Base-by-base conservation (phyloP, 2,113 vertebrate genomes). In the Oreocharis arfaki region DNA sequence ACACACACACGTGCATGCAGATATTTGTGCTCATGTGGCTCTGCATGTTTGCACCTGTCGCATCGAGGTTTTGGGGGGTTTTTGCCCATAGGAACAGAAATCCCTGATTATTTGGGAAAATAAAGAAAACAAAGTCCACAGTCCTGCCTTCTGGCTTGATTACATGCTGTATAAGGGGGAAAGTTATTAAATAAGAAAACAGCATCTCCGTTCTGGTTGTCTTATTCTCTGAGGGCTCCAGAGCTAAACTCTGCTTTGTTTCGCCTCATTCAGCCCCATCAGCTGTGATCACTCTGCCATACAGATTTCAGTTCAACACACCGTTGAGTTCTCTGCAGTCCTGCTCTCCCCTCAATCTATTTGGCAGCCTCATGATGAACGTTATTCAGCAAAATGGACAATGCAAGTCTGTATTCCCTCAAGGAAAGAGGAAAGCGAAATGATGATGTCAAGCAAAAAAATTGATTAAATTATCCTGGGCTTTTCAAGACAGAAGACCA, bases 1-100 rank as follows among this genome's bases (percentile, higher is more conserved):
- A 9, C 28, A 86, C 23, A 27, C 15, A 20, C 3, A 1, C 13
- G 32, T 41, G 7, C 21, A 22, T 1, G 2, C 13, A 65, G 37
- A 22, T 35, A 19, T 41, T 57, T n/a, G 22, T 0, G 0, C 16
- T 79, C 30, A 26, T 9, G 27, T 7, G 3, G 13, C 18, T 28
- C 21, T 4, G 13, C 2, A 0, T 35, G 26, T 67, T 70, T 63
- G 33, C 30, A 27, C 18, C 16, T 61, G 15, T 46, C 67, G 8
- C 13, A 70, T 27, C 13, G 33, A 73, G 30, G 2, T 73, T 85
- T 49, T 21, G 8, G 14, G 6, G 2, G 6, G 32, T 50, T 53
- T 82, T 59, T 64, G 10, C 24, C 11, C 47, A 9, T 8, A 46
- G 52, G 2, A 80, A 47, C 3, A 64, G 33, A 92, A 88, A 64